Base-by-base conservation (phyloP, 1,140 invertebrate species). In the Drosophila watanabei region DNA sequence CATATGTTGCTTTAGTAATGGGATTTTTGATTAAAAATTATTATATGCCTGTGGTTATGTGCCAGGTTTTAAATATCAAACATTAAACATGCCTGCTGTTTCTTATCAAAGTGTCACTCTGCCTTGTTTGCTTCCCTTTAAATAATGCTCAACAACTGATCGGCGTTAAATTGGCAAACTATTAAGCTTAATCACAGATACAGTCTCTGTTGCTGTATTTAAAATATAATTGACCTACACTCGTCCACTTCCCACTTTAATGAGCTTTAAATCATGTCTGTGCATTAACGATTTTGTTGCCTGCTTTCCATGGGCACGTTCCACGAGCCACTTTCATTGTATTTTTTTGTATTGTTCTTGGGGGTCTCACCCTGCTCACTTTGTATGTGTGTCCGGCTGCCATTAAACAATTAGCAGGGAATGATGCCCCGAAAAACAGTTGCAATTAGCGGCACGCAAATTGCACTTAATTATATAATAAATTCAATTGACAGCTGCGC, bases 401-500 rank as follows among this genome's bases (percentile, higher is more conserved):
- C 61, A 73, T 83, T 80, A 75, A 88, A 87, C 72, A 87, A 87
- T 87, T 87, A 78, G 58, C 61, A 51, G 62, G 46, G 62, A 75
- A 62, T 80, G 75, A 60, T 76, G 70, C 48, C 49, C 37, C 37
- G 83, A 69, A 69, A 87, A 87, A 80, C 80, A 76, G 84, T 76
- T 73, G 84, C 83, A 87, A 87, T 87, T 87, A 87, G 84, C 63
- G 63, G 66, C 51, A 58, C 80, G 64, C 80, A 83, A 87, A 83
- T 83, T 83, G 77, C 71, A 80, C 83, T 87, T 83, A 88, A 87
- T 87, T 87, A 87, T 87, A 83, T 77, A 87, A 87, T 88, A 87
- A 87, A 88, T 87, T 87, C 80, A 88, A 87, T 88, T 87, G 83
- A 88, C 83, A 87, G 80, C 72, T 83, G 68, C 52, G 39, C 75